phyloP scores from a whole-genome alignment of 2,797 vertebrate species.

The Smutsia gigantea region DNA sequence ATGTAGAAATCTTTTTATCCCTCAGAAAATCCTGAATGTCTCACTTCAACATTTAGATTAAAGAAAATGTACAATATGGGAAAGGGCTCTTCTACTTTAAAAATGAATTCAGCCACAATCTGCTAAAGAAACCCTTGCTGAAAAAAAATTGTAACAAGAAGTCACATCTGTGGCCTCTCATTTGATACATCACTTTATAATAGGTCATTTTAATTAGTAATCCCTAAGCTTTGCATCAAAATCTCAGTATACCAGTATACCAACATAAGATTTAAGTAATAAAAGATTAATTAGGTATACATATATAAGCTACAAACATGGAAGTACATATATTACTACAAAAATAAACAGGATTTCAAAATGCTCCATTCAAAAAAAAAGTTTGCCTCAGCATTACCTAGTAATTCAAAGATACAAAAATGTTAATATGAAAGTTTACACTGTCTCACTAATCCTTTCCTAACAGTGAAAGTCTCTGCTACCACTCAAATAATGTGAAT shows the following conservation, averaged over 20 bases:
- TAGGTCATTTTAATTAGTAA: constrained; percentile 38
- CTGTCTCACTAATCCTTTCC: neutral
- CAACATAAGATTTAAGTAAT: neutral
- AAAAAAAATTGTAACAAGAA: neutral
- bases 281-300: neutral
- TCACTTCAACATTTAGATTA: neutral
- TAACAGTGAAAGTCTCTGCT: neutral
- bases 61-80: neutral
- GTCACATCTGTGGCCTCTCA: neutral
- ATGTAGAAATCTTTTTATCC: constrained; percentile 17
- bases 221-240: constrained; percentile 7
- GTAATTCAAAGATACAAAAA: constrained; percentile 1
- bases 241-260: neutral
- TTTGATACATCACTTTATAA: neutral
- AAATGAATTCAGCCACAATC: constrained; percentile 3
- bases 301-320: neutral
- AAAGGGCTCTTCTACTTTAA: constrained; percentile 38
- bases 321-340: neutral
- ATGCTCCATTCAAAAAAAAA: neutral
- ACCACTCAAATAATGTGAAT: neutral
- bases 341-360: constrained; percentile 25
- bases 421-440: neutral
- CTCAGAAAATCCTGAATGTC: constrained; percentile 29
- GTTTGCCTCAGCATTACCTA: constrained; percentile 30
- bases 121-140: neutral